phyloP scores from a whole-genome alignment of 2,797 vertebrate genomes.

The Mareca strepera region DNA sequence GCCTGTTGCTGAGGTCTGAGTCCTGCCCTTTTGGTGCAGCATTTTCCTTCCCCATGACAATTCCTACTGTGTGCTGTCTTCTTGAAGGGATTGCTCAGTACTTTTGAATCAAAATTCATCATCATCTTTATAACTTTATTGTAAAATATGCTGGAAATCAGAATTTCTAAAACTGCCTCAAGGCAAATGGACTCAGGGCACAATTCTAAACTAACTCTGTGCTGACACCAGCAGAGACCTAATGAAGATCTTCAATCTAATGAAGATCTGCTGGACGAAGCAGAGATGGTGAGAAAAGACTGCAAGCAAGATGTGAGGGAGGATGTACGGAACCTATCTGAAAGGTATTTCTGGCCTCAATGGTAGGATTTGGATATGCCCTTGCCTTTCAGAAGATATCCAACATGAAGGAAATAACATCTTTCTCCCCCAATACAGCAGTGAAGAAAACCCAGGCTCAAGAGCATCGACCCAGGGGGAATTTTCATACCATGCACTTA shows the following conservation, averaged over 20 bases:
- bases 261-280: not conserved
- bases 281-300: accelerated
- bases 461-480: conserved; percentile 42
- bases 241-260: accelerated
- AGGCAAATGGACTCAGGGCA: not conserved
- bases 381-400: not conserved
- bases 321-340: not conserved
- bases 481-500: conserved; percentile 63
- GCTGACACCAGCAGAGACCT: not conserved
- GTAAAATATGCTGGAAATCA: not conserved
- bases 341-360: conserved; percentile 51
- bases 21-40: accelerated
- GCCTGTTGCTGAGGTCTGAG: accelerated
- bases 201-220: not conserved
- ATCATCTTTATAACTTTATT: not conserved
- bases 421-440: not conserved
- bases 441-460: conserved; percentile 25
- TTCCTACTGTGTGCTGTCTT: accelerated
- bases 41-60: accelerated
- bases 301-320: not conserved
- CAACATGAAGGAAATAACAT: accelerated
- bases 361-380: accelerated
- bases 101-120: not conserved
- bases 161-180: not conserved
- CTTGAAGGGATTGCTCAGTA: not conserved